Percentiles rank a stretch among this genome's conserved stretches.
These are phyloP conservation scores for Nematopogon swammerdamellus DNA, from an alignment of 2,888 invertebrate genomes.

Conservation along the genomic window DNA sequence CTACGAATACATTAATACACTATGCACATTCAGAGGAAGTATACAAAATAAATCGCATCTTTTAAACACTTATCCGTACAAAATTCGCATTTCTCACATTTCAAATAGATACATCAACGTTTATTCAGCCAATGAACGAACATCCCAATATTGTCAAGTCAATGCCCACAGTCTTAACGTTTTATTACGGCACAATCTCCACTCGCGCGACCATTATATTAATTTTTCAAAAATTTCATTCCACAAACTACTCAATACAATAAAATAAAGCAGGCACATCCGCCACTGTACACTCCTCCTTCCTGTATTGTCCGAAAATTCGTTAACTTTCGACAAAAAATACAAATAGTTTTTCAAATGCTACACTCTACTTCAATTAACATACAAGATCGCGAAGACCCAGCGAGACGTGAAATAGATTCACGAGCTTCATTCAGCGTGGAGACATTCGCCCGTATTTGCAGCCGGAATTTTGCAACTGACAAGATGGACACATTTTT, in stretches of 20 bases:
- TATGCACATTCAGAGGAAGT: neutral
- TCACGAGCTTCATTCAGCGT: no score
- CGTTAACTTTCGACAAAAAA: no score
- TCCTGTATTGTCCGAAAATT: neutral
- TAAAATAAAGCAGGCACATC: neutral
- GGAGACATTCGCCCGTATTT: no score
- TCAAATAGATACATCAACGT: no score
- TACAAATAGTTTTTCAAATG: no score
- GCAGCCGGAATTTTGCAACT: no score
- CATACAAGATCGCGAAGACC: no score
- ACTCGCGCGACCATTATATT: neutral
- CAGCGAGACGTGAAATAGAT: no score
- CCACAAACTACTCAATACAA: neutral
- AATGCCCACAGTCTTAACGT: neutral
- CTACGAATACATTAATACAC: neutral
- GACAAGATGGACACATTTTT: no score
- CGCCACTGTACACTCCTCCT: neutral
- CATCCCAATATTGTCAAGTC: neutral
- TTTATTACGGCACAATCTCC: neutral
- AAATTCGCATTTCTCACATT: neutral
- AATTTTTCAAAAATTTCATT: neutral
- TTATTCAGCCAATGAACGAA: neutral
- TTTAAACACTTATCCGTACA: neutral
- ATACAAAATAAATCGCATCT: neutral
- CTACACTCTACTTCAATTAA: no score